Base-by-base conservation (phyloP, 1,140 invertebrate genomes). In the Tetraneura akinire region DNA sequence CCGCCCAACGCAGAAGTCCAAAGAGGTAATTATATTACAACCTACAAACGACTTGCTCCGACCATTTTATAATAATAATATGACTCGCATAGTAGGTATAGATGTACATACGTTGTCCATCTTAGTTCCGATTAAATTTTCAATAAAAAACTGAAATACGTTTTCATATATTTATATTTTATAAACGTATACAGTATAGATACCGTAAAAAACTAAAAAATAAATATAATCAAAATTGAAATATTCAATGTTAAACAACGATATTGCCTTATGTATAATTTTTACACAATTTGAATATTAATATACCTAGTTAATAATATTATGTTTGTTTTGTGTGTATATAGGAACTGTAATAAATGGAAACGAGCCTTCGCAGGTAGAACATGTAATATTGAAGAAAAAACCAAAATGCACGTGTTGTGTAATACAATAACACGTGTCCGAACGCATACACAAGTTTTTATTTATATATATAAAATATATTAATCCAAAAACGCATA, bases 331-430 rank as follows among this genome's bases (percentile, higher is more conserved):
- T 45, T 8, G 16, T 42, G 9, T 21, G n/a, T n/a, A n/a, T n/a
- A n/a, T 29, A 78, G 74, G 74, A 78, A 91, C 91, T 45, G 88
- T 91, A 29, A 78, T 78, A 78, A 78, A 78, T 47, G 74, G 74
- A 60, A 81, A 89, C 81, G 92, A 93, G 84, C 91, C 91, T 71
- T 90, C 89, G 83, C 92, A 93, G 85, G 91, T 93, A 29, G 93
- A 95, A 85, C 92, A 93, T 85, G 92, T 95, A 81, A 91, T 91
- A 83, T 89, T 95, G 83, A 94, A 95, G 88, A 95, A 95, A 88
- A 95, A 95, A 87, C 92, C 91, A 86, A 94, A 93, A 87, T 94
- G 93, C 89, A 92, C 93, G 86, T 95, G 93, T 88, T 96, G 94
- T 87, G 91, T 93, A 81, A 90, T 95, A 84, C 93, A 94, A 89